phyloP scores from a whole-genome alignment of 2,113 vertebrate genomes.

The Sylvietta virens region DNA sequence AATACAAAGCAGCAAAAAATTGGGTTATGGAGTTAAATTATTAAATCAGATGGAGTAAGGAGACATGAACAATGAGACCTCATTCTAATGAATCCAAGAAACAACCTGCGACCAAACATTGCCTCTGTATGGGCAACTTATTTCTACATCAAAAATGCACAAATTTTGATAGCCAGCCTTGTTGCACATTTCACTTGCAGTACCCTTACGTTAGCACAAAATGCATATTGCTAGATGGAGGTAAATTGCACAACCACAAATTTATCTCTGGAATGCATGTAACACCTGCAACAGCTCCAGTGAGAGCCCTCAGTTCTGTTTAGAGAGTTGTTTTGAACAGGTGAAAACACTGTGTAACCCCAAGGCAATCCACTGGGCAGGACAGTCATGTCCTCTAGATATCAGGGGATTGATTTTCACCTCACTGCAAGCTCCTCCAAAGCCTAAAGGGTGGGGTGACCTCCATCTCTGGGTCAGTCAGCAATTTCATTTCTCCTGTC shows the following conservation, averaged over 20 bases:
- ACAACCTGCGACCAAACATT: rapidly evolving
- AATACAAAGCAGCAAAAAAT: not conserved
- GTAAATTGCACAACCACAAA: not conserved
- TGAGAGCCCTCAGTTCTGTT: not conserved
- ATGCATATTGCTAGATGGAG: not conserved
- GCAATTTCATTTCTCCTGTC: not conserved
- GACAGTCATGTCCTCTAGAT: not conserved
- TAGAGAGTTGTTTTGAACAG: not conserved
- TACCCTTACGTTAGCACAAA: not conserved
- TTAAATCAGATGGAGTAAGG: not conserved
- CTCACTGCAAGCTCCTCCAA: not conserved
- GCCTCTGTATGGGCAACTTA: not conserved
- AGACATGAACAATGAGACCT: not conserved
- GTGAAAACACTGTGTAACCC: not conserved
- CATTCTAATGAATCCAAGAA: not conserved
- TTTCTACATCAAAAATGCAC: not conserved
- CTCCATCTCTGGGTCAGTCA: not conserved
- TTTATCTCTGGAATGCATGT: not conserved
- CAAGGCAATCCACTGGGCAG: not conserved
- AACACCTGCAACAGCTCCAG: not conserved
- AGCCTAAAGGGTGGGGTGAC: not conserved
- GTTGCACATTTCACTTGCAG: not conserved
- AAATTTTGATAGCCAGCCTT: not conserved
- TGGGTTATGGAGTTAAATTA: not conserved
- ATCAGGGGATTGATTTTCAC: not conserved